phyloP scores from a whole-genome alignment of 2,888 invertebrate genomes.

The Idaea dimidiata region DNA sequence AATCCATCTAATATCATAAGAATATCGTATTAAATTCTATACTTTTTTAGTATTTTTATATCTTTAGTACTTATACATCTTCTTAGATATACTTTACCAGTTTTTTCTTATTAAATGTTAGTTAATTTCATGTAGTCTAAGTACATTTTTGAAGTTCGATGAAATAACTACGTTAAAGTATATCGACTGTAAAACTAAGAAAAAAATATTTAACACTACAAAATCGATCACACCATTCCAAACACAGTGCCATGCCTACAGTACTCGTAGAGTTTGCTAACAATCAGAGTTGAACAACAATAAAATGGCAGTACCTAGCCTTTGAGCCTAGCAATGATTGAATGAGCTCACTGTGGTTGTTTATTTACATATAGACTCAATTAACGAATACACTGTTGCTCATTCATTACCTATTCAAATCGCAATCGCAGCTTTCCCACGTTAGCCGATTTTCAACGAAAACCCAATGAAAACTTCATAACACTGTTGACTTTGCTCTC shows the following conservation, averaged over 20 bases:
- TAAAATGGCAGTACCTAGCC: conserved; percentile 55
- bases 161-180: too few species aligned
- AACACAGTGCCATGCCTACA: conserved; percentile 17
- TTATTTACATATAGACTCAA: conserved; percentile 76
- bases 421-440: conserved; percentile 66
- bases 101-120: too few species aligned
- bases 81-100: too few species aligned
- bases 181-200: neutral
- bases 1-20: too few species aligned
- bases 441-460: conserved; percentile 68
- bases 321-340: conserved; percentile 67
- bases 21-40: too few species aligned
- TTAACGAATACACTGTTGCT: conserved; percentile 67
- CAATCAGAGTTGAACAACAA: conserved; percentile 53
- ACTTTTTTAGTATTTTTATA: too few species aligned
- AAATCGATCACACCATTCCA: conserved; percentile 15
- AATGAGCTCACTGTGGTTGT: conserved; percentile 46
- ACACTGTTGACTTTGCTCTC: conserved; percentile 72
- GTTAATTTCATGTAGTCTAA: too few species aligned
- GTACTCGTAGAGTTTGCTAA: conserved; percentile 46
- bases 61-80: too few species aligned
- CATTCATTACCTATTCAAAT: conserved; percentile 78
- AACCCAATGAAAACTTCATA: conserved; percentile 75
- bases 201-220: conserved; percentile 11
- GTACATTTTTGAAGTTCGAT: too few species aligned